phyloP scores from a whole-genome alignment of 2,113 vertebrate genomes.

The Passer montanus region DNA sequence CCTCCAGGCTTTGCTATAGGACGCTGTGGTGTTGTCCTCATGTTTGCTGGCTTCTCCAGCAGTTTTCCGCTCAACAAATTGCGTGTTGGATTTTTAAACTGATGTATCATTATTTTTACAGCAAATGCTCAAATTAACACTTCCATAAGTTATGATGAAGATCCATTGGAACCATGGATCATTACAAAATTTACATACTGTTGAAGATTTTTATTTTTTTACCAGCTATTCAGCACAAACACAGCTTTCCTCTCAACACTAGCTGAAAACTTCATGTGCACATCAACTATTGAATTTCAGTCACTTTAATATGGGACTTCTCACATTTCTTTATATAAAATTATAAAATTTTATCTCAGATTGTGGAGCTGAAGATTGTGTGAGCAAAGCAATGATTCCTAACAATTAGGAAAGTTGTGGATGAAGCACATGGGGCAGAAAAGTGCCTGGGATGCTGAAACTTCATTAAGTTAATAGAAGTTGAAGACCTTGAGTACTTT shows the following conservation, averaged over 20 bases:
- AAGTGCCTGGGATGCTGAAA: background rate
- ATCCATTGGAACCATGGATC: background rate
- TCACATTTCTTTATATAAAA: background rate
- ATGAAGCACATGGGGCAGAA: background rate
- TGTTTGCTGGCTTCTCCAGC: background rate
- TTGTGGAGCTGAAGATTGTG: background rate
- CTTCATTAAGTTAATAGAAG: background rate
- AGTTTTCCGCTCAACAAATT: background rate
- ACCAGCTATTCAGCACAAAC: background rate
- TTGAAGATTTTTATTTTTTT: background rate
- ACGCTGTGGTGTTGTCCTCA: rapidly evolving
- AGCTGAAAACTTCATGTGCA: background rate
- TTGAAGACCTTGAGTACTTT: background rate
- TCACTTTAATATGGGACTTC: background rate
- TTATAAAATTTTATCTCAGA: background rate
- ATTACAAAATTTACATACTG: background rate
- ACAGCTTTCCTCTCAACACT: background rate
- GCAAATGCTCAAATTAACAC: background rate
- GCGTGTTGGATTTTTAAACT: background rate
- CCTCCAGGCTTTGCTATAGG: background rate
- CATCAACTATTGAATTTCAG: background rate
- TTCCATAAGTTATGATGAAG: background rate
- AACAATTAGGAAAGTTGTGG: background rate
- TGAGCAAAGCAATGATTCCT: background rate
- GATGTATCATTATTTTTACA: background rate